Evolutionary conservation across 2,797 vertebrate genomes (phyloP), one percentile per base, ranked within the genome.

Genomic region (Myiotriccus ornatus): DNA sequence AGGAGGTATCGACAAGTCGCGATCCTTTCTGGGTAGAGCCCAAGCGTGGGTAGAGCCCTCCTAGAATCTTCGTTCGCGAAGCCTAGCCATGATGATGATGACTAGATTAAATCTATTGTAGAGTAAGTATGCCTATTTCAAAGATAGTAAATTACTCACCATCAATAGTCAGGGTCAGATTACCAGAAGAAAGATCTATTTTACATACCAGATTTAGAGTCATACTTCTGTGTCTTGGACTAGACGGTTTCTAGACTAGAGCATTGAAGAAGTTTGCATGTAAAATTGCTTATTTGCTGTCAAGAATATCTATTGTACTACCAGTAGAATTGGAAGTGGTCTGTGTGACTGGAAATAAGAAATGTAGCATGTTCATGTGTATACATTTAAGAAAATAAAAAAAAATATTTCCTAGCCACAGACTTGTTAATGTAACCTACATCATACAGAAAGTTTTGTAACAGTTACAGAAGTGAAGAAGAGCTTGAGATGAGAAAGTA

Each of bases 321-420:
- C 53, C 37, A 67, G 4, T 53, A 30, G 55, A 76, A 69, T 16
- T 62, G 6, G 4, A 91, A 63, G 17, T 34, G 5, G 3, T 35
- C 22, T 37, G 3, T 35, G 41, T 47, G 34, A 70, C 19, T 70
- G 22, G 23, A 56, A 79, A 87, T 41, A 56, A 62, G 62, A 87
- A 79, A 67, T 7, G 13, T 14, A 62, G 4, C 0, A 0, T 35
- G 9, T 23, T 6, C 28, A 41, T 15, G 3, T 37, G 3, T 47
- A 23, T 67, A 53, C 6, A 34, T 75, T 76, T 67, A 75, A 47
- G 44, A 63, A 77, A 76, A 76, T 3, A 56, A 60, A 63, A 57
- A 49, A 82, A 2, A 4, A 28, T 8, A 25, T 14, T 70, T 91
- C 14, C 19, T 22, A 63, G 44, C 14, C 77, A 37, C 9, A 67